Evolutionary conservation across 1,140 invertebrate species (phyloP).

Genomic region (Tetramorium simillimum): DNA sequence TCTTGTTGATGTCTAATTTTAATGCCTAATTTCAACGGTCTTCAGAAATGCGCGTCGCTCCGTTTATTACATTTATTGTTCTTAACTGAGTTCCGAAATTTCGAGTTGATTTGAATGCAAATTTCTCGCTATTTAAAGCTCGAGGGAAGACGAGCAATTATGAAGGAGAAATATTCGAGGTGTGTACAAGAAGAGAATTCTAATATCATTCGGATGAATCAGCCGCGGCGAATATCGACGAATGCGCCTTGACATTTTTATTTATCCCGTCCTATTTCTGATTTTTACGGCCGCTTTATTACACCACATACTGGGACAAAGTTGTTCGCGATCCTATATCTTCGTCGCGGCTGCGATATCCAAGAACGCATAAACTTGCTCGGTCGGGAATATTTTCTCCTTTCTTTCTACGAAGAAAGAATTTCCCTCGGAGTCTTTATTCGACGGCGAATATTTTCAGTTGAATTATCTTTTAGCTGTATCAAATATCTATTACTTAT

Average conservation of each 20-base stretch:
- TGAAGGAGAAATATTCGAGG: background rate
- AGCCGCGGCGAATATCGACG: background rate
- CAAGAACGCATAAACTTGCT: background rate
- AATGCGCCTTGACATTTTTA: conserved; percentile 43
- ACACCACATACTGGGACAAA: conserved; percentile 25
- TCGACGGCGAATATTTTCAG: background rate
- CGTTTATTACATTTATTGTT: background rate
- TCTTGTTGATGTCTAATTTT: background rate
- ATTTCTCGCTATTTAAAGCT: background rate
- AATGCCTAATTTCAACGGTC: background rate
- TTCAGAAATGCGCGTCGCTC: background rate
- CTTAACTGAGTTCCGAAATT: background rate
- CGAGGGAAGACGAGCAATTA: background rate
- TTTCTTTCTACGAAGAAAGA: background rate
- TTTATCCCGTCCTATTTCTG: conserved; percentile 51
- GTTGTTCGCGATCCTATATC: conserved; percentile 1
- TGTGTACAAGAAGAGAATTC: background rate
- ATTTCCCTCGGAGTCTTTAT: background rate
- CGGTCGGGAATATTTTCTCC: background rate
- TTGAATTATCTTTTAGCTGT: background rate
- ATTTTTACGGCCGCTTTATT: conserved; percentile 62
- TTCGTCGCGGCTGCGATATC: background rate
- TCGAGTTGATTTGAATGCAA: conserved; percentile 1
- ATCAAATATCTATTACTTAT: background rate
- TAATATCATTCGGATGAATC: conserved; percentile 3